Conservation (phyloP, 2,888 invertebrate species). For the Tricholauxania praeusta region DNA sequence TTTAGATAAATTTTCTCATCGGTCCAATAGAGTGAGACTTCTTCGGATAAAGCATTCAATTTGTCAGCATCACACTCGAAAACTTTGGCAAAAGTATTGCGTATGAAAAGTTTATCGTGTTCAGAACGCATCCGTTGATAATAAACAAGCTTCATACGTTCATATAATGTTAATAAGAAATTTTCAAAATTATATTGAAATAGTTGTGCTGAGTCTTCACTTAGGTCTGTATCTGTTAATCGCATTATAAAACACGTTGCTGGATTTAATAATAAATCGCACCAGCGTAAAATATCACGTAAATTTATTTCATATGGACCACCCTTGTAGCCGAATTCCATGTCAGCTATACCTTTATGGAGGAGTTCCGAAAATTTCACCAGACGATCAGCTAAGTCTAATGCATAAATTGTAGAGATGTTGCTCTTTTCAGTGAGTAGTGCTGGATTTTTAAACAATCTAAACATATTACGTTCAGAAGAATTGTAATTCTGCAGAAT, state of each 20-base stretch:
- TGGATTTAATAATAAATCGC: conserved; percentile 75
- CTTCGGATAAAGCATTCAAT: conserved; percentile 67
- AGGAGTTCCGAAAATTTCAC: conserved; percentile 82
- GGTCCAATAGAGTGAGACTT: conserved; percentile 73
- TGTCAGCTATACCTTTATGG: conserved; percentile 73
- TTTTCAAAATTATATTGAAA: conserved; percentile 53
- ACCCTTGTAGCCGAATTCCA: conserved; percentile 84
- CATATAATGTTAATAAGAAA: conserved; percentile 62
- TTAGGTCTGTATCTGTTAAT: neutral
- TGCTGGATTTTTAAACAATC: conserved; percentile 27
- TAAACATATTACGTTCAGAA: conserved; percentile 48
- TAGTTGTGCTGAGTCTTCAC: neutral
- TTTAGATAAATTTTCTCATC: conserved; percentile 74
- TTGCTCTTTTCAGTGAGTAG: neutral
- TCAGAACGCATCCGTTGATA: conserved; percentile 86
- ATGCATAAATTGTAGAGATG: conserved; percentile 55
- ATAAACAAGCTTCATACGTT: conserved; percentile 81
- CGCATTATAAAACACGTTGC: conserved; percentile 59
- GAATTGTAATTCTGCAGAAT: conserved; percentile 43
- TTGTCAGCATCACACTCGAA: conserved; percentile 68
- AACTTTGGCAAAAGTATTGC: conserved; percentile 68
- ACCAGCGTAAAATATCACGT: conserved; percentile 94
- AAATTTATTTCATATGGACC: conserved; percentile 98
- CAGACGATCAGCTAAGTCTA: conserved; percentile 76
- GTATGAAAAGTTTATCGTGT: conserved; percentile 81